Percentiles rank a stretch among this genome's conserved stretches.
Conservation (phyloP, 2,888 invertebrate genomes). For the Alentia gelatinosa region DNA sequence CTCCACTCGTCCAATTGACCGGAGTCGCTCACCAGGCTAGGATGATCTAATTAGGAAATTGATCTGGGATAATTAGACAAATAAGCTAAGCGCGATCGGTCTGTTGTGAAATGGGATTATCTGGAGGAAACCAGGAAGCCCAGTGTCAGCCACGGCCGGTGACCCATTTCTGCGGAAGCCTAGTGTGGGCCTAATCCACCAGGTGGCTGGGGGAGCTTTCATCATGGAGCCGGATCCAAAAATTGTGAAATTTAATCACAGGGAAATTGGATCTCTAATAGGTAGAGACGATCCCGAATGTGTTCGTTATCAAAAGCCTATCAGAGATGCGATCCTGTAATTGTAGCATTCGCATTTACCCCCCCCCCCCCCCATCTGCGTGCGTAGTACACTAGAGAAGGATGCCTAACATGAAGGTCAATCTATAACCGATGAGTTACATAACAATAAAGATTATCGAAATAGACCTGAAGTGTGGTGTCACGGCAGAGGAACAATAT, state of each 20-base stretch:
- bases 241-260: constrained; percentile 7
- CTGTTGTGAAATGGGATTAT: constrained; percentile 42
- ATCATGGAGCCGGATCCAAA: neutral
- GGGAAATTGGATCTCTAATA: constrained; percentile 32
- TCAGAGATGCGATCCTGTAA: neutral
- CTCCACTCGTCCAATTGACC: constrained; percentile 25
- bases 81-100: constrained; percentile 29
- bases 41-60: constrained; percentile 43
- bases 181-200: neutral
- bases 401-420: too few relatives aligned
- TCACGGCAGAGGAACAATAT: too few relatives aligned
- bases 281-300: neutral
- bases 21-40: neutral
- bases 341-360: neutral
- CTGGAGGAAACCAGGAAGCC: neutral
- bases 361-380: too few relatives aligned
- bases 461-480: too few relatives aligned
- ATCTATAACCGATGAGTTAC: too few relatives aligned
- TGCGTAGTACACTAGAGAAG: too few relatives aligned
- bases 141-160: neutral
- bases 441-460: too few relatives aligned
- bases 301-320: constrained; percentile 30
- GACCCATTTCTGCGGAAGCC: constrained; percentile 1
- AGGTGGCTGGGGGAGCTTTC: neutral
- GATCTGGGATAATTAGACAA: constrained; percentile 43